These are phyloP conservation scores for Phalacrocorax aristotelis DNA, from an alignment of 2,113 vertebrate genomes.

Conservation along the genomic window DNA sequence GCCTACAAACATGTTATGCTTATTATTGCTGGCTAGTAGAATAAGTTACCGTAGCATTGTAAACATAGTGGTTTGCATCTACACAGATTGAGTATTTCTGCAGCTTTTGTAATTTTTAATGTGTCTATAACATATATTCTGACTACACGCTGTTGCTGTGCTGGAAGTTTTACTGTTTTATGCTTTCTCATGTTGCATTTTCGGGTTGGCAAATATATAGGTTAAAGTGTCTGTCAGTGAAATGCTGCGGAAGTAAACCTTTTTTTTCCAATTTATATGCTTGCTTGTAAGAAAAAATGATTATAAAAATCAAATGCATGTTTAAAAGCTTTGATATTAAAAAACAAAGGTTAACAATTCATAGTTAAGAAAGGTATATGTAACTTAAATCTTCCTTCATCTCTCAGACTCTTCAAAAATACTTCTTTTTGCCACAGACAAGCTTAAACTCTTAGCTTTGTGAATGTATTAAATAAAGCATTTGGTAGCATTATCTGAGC, in stretches of 20 bases:
- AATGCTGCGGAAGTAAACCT: neutral
- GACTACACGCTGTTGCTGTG: neutral
- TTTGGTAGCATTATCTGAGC: slow-evolving; percentile 81
- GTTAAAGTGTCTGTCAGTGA: slow-evolving; percentile 17
- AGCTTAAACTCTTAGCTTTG: slow-evolving; percentile 74
- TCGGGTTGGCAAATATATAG: neutral
- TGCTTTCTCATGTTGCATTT: slow-evolving; percentile 38
- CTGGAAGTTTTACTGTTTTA: slow-evolving; percentile 49
- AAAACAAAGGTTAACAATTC: slow-evolving; percentile 5
- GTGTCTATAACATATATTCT: slow-evolving; percentile 16
- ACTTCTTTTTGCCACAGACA: slow-evolving; percentile 49
- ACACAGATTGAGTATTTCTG: slow-evolving; percentile 65
- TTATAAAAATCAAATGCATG: neutral
- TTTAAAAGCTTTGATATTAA: neutral
- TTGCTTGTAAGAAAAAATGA: neutral
- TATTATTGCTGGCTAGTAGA: slow-evolving; percentile 79
- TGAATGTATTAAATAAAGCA: slow-evolving; percentile 76
- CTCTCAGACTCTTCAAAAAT: slow-evolving; percentile 55
- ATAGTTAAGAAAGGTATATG: neutral
- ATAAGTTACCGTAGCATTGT: slow-evolving; percentile 78
- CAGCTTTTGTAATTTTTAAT: slow-evolving; percentile 69
- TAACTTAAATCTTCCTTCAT: slow-evolving; percentile 36
- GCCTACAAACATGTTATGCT: slow-evolving; percentile 89
- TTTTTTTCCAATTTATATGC: neutral
- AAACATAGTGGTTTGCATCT: slow-evolving; percentile 75